Evolutionary conservation across 2,113 vertebrate species (phyloP), one percentile per base, ranked within the genome.

Genomic region (Ceuthmochares aereus): DNA sequence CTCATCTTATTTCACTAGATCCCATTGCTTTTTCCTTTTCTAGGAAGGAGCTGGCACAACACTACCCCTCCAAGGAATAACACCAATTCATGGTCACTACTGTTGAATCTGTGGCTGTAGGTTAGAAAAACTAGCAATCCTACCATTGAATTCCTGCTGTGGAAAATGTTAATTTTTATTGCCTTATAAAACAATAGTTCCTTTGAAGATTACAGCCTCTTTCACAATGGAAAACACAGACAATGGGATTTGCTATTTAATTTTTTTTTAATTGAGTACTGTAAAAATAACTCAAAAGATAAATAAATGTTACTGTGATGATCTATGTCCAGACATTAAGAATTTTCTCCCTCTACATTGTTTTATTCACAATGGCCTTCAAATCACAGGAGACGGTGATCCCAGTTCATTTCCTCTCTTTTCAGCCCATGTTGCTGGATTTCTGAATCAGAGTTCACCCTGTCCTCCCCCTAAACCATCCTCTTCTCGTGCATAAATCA

Each of bases 191-290:
- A 98, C 97, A 97, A 98, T 96, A 92, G 92, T 78, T 96, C 83
- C 97, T 98, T 97, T 98, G 95, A 95, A 87, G 88, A 95, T 94
- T 95, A 91, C 73, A 84, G 82, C 66, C 84, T 95, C 91, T 97
- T 97, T 96, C 82, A 81, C 69, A 96, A 96, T 96, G 94, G 88
- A 97, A 94, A 96, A 97, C 76, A 97, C 56, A 97, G 93, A 98
- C 97, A 98, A 98, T 97, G 89, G 96, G 72, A 97, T 91, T 93
- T 91, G 89, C 97, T 99, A 95, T 99, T 99, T 97, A 89, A 96
- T 97, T 95, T 97, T 96, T 98, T 98, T 98, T 96, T 95, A 96
- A 98, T 98, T 97, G 96, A 96, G 90, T 80, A 94, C 88, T 98
- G 95, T 97, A 98, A 98, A 98, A 98, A 97, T 97, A 98, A 96